Base-by-base conservation (phyloP, 35 echinoderm and acorn worm genomes). In the Ophiothrix spiculata region DNA sequence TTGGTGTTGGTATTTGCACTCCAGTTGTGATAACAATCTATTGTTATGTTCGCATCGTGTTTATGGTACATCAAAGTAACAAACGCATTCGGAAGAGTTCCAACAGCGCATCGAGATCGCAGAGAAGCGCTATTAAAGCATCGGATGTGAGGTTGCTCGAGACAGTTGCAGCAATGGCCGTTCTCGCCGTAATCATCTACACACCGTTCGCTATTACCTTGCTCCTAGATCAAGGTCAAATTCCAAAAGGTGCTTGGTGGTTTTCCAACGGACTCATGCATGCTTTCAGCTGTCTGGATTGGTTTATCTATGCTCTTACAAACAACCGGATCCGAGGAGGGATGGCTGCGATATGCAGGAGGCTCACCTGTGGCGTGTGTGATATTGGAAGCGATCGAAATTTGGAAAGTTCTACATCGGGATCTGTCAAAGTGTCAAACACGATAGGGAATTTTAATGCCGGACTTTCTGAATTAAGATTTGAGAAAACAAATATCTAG, bases 131-230 rank as follows among this genome's bases (percentile, higher is more conserved):
- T n/a, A 25, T 69, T 28, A 69, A 69, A 69, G 60, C 60, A 25
- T 15, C 60, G 17, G 60, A 69, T 28, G 60, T 69, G 60, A 69
- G 60, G 29, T 69, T 49, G 60, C 60, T 69, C 6, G 29, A 69
- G 60, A 69, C 60, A 2, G 23, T 69, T 69, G 60, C 25, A 25
- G 60, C 60, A 10, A 69, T 69, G 60, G 60, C 16, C 42, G 23
- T 69, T n/a, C 60, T 69, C 16, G 60, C 60, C 60, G 60, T 69
- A 28, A 69, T 69, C 29, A 69, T 69, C 60, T 69, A 69, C 42
- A 69, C 60, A 2, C 60, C 60, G 1, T 69, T 69, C 29, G 8
- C 60, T 25, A 69, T 69, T 69, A 69, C 60, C 23, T 69, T 69
- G 25, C 60, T 69, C 29, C 1, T 10, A 4, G 60, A 69, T 69